Base-by-base conservation (phyloP, 2,888 invertebrate genomes). In the Cheilosia urbana region DNA sequence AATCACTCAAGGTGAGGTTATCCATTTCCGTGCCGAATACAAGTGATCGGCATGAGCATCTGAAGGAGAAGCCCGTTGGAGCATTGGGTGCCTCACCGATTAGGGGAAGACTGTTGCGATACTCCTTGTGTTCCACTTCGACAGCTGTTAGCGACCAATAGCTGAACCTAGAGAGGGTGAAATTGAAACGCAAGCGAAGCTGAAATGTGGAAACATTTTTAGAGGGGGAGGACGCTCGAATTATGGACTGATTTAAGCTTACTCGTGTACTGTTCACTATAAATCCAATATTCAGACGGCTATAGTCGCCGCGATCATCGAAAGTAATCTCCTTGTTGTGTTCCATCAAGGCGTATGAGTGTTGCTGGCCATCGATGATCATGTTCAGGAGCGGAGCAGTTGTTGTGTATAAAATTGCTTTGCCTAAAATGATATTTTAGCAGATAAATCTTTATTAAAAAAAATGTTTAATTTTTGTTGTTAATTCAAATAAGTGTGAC, bases 141-240 rank as follows among this genome's bases (percentile, higher is more conserved):
- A 94, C 94, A 0, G 93, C 93, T 1, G 93, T 93, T 9, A 94
- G 92, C 2, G 92, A 91, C 94, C 94, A 94, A 90, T 94, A 94
- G 0, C 93, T 93, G 15, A 89, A 90, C 0, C 88, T 91, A 0
- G 92, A 88, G 60, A 93, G 92, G 82, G 93, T 93, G 91, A 94
- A 94, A 83, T 93, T 93, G 88, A 94, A 94, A 87, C 94, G 94
- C 15, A 94, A 88, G 13, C 93, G 93, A 60, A 94, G 93, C 93
- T 94, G 89, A 80, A 83, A 58, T 53, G 9, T 51, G 17, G 15
- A 42, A 19, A 27, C 30, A n/a, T 9, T 7, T 21, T 15, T 4
- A 5, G 7, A 62, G 21, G n/a, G 2, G 4, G n/a, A 24, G 34
- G 15, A 24, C 2, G 2, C 27, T 24, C 11, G 2, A 13, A 2